Percentiles rank a stretch among this genome's conserved stretches.
phyloP scores from a whole-genome alignment of 2,888 invertebrate genomes.

The Parnassius smintheus region DNA sequence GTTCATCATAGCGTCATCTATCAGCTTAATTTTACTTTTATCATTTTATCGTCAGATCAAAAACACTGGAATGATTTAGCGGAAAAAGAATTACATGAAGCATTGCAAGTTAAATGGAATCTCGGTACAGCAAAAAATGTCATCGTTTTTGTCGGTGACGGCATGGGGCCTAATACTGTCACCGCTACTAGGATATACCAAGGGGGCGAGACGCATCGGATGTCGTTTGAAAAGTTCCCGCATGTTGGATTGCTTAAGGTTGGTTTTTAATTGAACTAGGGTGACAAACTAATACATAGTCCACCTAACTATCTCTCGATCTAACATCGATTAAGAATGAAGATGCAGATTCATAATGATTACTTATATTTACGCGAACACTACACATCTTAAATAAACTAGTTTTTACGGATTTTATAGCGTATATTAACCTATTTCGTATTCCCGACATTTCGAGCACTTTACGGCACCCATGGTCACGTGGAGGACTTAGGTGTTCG shows the following conservation, averaged over 20 bases:
- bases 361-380: too few species aligned
- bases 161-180: slow-evolving; percentile 93
- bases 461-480: too few species aligned
- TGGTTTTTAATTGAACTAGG: slow-evolving; percentile 1
- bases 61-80: slow-evolving; percentile 74
- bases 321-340: too few species aligned
- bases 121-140: slow-evolving; percentile 88
- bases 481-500: too few species aligned
- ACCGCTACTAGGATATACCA: slow-evolving; percentile 91
- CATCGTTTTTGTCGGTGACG: slow-evolving; percentile 93
- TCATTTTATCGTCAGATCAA: slow-evolving; percentile 49
- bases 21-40: neutral
- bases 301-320: neutral
- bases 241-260: slow-evolving; percentile 93
- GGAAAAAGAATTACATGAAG: slow-evolving; percentile 74
- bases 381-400: too few species aligned
- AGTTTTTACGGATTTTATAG: too few species aligned
- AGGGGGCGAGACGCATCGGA: slow-evolving; percentile 86
- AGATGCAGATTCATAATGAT: too few species aligned
- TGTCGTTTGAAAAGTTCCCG: slow-evolving; percentile 91
- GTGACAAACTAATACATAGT: too few species aligned
- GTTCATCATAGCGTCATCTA: neutral
- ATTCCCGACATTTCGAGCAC: too few species aligned
- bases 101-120: slow-evolving; percentile 81
- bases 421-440: too few species aligned